These are phyloP conservation scores for Pardosa pseudoannulata DNA, from an alignment of 2,888 invertebrate genomes.

Conservation along the genomic window DNA sequence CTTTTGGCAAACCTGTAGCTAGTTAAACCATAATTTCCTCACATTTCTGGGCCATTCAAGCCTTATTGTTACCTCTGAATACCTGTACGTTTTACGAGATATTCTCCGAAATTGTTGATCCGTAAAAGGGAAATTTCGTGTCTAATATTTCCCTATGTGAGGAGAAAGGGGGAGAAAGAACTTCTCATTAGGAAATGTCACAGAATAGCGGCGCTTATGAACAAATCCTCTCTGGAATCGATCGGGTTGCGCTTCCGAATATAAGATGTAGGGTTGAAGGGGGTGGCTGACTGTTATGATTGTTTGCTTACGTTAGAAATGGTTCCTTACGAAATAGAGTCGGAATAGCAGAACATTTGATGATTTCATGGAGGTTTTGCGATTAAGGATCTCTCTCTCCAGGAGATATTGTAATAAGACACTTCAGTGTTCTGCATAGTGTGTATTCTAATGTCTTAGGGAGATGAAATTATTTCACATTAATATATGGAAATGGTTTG, in stretches of 20 bases:
- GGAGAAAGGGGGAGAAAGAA: slow-evolving; percentile 6
- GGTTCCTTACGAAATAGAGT: neutral
- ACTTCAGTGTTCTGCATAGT: too few species aligned
- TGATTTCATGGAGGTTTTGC: neutral
- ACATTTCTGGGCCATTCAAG: too few species aligned
- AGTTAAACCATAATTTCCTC: too few species aligned
- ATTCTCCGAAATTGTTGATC: slow-evolving; percentile 4
- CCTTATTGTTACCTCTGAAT: too few species aligned
- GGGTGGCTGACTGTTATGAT: neutral
- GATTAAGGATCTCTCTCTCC: too few species aligned
- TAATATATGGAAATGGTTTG: too few species aligned
- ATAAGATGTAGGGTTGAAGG: neutral
- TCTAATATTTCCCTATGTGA: neutral
- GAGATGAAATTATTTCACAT: too few species aligned
- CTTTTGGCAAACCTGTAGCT: too few species aligned
- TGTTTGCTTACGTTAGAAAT: slow-evolving; percentile 3
- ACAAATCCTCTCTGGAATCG: slow-evolving; percentile 46
- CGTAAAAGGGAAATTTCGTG: slow-evolving; percentile 7
- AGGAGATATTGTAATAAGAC: neutral
- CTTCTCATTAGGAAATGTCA: slow-evolving; percentile 58
- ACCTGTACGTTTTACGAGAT: too few species aligned
- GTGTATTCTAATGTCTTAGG: too few species aligned
- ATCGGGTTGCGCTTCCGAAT: slow-evolving; percentile 19
- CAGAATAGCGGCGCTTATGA: slow-evolving; percentile 36
- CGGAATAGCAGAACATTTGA: neutral